Base-by-base conservation (phyloP, 2,797 vertebrate genomes). In the Lutjanus argentimaculatus region DNA sequence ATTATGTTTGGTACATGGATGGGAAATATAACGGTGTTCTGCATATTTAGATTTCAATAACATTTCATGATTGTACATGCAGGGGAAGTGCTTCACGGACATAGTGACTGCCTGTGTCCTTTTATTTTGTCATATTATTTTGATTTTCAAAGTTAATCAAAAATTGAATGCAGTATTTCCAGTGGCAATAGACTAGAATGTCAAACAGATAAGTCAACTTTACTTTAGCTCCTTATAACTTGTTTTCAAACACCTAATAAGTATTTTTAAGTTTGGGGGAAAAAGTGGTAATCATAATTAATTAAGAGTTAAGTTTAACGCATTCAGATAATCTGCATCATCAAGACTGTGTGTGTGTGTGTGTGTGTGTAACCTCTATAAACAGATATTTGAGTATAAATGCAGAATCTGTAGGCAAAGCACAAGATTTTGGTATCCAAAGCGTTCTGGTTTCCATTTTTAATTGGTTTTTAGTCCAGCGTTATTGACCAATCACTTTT, bases 1-100 rank as follows among this genome's bases (percentile, higher is more conserved):
- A 77, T 78, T 85, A 75, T 59, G 25, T 70, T 11, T 43, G 52
- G 14, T 22, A n/a, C 45, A 36, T 7, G 19, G 10, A 77, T 46
- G 16, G 25, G 17, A 78, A 65, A 66, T 13, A 42, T 25, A 63
- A 61, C 0, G 0, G 8, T 30, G 8, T 57, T 80, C 52, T 76
- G 52, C 48, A 82, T 77, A 43, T 59, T 75, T 25, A 40, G 8
- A 77, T 77, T 51, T 52, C 30, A 36, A 42, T 64, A 17, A 51
- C 4, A n/a, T 64, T 55, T 67, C 21, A 36, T 43, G 30, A 40
- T 76, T 52, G 40, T 25, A 52, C 5, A 59, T 55, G 8, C 4
- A 17, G 13, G 21, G 11, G 42, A 67, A 10, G 25, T 46, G 72
- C 12, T 57, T 63, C 4, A 25, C 0, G 1, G 19, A 16, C 19